A percentile compares a stretch with the other conserved stretches of the same genome.
Conservation (phyloP, 2,113 vertebrate genomes). For the Vulpes vulpes region DNA sequence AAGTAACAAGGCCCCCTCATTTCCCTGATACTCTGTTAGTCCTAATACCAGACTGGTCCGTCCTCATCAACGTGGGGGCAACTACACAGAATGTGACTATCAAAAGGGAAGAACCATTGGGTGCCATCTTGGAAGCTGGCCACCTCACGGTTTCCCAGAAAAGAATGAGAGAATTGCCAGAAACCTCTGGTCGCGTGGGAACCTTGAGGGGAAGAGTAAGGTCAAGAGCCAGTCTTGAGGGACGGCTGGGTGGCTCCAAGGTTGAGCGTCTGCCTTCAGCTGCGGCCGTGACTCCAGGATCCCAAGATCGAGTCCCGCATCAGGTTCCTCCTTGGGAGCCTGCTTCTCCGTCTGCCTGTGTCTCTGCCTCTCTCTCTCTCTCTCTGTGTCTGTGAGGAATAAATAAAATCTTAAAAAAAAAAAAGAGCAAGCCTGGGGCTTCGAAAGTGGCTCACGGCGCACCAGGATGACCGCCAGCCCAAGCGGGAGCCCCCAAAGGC, state of each 20-base stretch:
- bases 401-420: no score
- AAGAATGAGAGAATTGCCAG: neutral
- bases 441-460: neutral
- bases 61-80: neutral
- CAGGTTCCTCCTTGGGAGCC: no score
- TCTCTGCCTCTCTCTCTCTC: no score
- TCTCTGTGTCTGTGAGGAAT: no score
- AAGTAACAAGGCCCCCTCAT: neutral
- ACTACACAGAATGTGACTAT: rapidly evolving
- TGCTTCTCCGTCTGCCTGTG: no score
- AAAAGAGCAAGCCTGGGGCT: no score
- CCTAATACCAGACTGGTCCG: rapidly evolving
- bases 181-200: no score
- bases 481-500: neutral
- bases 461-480: neutral
- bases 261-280: no score
- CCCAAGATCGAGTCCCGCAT: no score
- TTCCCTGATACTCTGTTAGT: neutral
- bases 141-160: neutral
- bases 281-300: no score
- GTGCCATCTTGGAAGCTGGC: neutral
- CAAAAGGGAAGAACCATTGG: rapidly evolving
- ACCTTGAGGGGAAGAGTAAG: neutral
- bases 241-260: no score
- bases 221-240: no score